Percentiles rank a stretch among this genome's conserved stretches.
Conservation (phyloP, 2,888 invertebrate species). For the Athrips mouffetella region DNA sequence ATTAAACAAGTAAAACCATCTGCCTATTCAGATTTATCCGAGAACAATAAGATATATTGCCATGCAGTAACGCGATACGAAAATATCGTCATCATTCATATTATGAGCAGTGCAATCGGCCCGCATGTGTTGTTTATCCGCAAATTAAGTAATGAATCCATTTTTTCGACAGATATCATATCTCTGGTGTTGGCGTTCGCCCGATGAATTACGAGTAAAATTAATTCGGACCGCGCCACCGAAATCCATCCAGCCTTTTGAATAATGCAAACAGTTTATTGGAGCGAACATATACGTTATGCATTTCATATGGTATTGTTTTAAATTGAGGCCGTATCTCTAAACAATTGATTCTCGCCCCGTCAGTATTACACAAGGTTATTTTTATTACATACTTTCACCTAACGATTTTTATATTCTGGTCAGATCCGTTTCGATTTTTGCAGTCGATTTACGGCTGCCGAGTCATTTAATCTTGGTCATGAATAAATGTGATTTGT, state of each 20-base stretch:
- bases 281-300: constrained; percentile 47
- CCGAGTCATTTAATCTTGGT: constrained; percentile 63
- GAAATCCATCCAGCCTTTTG: constrained; percentile 64
- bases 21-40: constrained; percentile 7
- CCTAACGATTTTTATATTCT: constrained; percentile 34
- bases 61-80: neutral
- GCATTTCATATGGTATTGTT: constrained; percentile 43
- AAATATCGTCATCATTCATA: constrained; percentile 2
- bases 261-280: constrained; percentile 71
- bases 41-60: too few relatives aligned
- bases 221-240: constrained; percentile 55
- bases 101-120: neutral
- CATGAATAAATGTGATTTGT: constrained; percentile 43
- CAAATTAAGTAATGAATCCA: constrained; percentile 47
- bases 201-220: constrained; percentile 61
- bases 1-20: constrained; percentile 2
- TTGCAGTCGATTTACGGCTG: constrained; percentile 57
- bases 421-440: constrained; percentile 49
- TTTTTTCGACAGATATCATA: constrained; percentile 43
- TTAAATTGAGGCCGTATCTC: constrained; percentile 37
- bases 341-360: constrained; percentile 31
- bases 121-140: constrained; percentile 37
- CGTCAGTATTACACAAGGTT: constrained; percentile 7
- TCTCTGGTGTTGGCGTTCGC: constrained; percentile 42
- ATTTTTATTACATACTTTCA: constrained; percentile 11